Base-by-base conservation (phyloP, 2,888 invertebrate species). In the Caenorhabditis plicata region DNA sequence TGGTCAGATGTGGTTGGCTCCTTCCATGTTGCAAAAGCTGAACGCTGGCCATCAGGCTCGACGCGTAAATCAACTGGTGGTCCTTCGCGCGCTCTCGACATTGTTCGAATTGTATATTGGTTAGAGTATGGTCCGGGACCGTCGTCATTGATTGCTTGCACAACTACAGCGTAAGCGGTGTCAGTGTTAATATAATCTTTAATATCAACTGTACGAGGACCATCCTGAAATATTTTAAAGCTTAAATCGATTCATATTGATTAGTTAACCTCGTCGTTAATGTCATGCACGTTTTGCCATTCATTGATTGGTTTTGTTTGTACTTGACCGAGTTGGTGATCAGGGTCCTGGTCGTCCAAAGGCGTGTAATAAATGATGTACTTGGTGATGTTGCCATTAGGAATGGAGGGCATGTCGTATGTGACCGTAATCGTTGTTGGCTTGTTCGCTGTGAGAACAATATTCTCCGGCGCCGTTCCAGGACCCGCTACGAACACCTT, bases 341-440 rank as follows among this genome's bases (percentile, higher is more conserved):
- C 58, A 7, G 68, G 68, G 38, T 74, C 70, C 69, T 79, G 79
- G 33, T 79, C 75, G 43, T 80, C 79, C 17, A 79, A 52, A 11
- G 77, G 75, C 26, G 75, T 78, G 66, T 79, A 79, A 51, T 80
- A 80, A 39, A 80, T 63, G 38, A 80, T 77, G 55, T 80, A 80
- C 31, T 77, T 73, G 15, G 68, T 72, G 46, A 80, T 75, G 40
- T 75, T 68, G 45, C 80, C 80, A 47, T 80, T 80, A 0, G 80
- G 69, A 48, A 77, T 72, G 7, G 62, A 64, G 9, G 80, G 80
- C 4, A 74, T 66, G 35, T 80, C 75, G 67, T 75, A 80, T 13
- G 50, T 55, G 13, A 75, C 75, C 17, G 69, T 61, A 42, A 80
- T 78, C 9, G 75, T 76, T 22, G 73, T 61, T 22, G 79, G 79